These are phyloP conservation scores for Laticauda laticaudata DNA, from an alignment of 2,113 vertebrate genomes.

Conservation along the genomic window DNA sequence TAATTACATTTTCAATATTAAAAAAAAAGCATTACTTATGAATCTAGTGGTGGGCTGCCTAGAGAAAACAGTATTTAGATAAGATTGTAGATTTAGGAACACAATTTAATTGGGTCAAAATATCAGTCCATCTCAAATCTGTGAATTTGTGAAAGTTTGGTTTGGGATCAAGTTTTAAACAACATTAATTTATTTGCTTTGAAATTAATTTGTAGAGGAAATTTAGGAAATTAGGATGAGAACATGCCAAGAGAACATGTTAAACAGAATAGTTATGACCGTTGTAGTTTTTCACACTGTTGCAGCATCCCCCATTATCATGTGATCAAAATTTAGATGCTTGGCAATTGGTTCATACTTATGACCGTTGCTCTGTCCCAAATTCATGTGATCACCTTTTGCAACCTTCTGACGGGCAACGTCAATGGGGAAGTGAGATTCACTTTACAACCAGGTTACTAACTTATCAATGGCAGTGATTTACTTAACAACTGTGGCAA, in stretches of 20 bases:
- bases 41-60: neutral
- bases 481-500: too few species aligned
- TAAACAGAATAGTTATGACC: neutral
- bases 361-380: too few species aligned
- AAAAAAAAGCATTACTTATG: neutral
- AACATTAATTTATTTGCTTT: neutral
- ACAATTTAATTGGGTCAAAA: neutral
- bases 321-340: too few species aligned
- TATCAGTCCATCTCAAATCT: neutral
- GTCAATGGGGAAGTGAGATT: too few species aligned
- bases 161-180: neutral
- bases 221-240: neutral
- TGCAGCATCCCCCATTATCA: too few species aligned
- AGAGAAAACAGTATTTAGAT: neutral
- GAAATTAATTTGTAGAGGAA: neutral
- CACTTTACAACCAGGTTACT: too few species aligned
- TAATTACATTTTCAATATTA: neutral
- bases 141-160: neutral
- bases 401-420: too few species aligned
- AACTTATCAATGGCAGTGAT: too few species aligned
- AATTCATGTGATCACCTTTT: too few species aligned
- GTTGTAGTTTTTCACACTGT: too few species aligned
- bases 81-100: neutral
- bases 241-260: neutral
- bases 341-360: too few species aligned